Percentiles rank a stretch among this genome's conserved stretches.
Evolutionary conservation across 1,140 invertebrate genomes (phyloP).

Genomic region (Solenopsis fugax): DNA sequence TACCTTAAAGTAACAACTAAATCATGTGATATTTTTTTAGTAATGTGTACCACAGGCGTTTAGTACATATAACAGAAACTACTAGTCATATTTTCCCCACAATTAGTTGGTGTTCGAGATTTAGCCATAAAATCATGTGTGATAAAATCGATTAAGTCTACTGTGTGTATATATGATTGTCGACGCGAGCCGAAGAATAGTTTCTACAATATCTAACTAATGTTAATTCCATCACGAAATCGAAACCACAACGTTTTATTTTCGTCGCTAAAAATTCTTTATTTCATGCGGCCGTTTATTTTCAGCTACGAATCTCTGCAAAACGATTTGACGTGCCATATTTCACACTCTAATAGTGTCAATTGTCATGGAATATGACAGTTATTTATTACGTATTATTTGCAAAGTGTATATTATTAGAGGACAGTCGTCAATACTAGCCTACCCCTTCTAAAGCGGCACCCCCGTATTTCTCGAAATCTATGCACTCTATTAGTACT

Average conservation of each 20-base stretch:
- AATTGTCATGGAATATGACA: no score
- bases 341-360: not conserved
- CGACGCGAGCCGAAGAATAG: not conserved
- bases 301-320: not conserved
- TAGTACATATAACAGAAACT: conserved; percentile 15
- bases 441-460: no score
- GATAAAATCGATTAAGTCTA: conserved; percentile 23
- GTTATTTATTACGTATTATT: conserved; percentile 11
- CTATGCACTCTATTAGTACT: no score
- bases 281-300: not conserved
- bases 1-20: conserved; percentile 38
- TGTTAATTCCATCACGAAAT: not conserved
- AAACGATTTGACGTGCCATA: not conserved
- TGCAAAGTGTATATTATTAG: not conserved
- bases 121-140: conserved; percentile 19
- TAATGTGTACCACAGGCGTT: conserved; percentile 21
- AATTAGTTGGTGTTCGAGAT: conserved; percentile 24
- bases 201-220: not conserved
- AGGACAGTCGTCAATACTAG: no score
- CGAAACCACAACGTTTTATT: not conserved
- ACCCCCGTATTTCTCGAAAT: no score
- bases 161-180: not conserved
- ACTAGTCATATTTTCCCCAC: conserved; percentile 48
- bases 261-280: not conserved
- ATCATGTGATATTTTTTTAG: conserved; percentile 57